These are phyloP conservation scores for Empis stercorea DNA, from an alignment of 2,888 invertebrate species.

Conservation along the genomic window DNA sequence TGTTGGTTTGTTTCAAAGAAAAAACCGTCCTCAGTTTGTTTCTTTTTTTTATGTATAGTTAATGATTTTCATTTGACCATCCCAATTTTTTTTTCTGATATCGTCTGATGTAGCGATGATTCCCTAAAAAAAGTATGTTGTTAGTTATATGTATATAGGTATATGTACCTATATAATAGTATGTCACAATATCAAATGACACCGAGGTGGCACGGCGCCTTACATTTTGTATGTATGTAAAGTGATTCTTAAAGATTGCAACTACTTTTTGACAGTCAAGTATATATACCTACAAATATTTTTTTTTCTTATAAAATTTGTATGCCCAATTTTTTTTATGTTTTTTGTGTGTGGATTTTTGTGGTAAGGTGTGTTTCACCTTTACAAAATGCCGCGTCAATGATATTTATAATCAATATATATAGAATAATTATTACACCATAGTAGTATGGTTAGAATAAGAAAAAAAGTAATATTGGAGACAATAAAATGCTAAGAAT, in stretches of 20 bases:
- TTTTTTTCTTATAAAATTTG: background rate
- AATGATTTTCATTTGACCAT: conserved; percentile 12
- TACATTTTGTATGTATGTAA: background rate
- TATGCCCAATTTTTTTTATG: background rate
- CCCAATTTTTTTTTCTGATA: conserved; percentile 3
- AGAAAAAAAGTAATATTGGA: too few relatives aligned
- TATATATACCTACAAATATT: too few relatives aligned
- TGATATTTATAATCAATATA: too few relatives aligned
- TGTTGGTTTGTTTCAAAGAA: conserved; percentile 9
- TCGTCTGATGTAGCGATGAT: background rate
- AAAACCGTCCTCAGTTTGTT: conserved; percentile 8
- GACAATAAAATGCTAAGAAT: too few relatives aligned
- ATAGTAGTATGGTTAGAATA: too few relatives aligned
- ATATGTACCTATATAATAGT: background rate
- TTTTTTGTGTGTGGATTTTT: background rate
- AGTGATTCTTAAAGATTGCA: background rate
- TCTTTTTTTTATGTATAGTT: background rate
- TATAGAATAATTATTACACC: too few relatives aligned
- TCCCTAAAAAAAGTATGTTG: too few relatives aligned
- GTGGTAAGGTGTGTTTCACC: background rate
- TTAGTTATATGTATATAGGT: background rate
- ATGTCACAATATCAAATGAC: background rate
- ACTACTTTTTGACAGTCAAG: background rate
- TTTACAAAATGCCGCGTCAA: too few relatives aligned
- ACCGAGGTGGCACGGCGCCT: background rate